phyloP scores from a whole-genome alignment of 2,797 vertebrate genomes.

The Crax fasciolata region DNA sequence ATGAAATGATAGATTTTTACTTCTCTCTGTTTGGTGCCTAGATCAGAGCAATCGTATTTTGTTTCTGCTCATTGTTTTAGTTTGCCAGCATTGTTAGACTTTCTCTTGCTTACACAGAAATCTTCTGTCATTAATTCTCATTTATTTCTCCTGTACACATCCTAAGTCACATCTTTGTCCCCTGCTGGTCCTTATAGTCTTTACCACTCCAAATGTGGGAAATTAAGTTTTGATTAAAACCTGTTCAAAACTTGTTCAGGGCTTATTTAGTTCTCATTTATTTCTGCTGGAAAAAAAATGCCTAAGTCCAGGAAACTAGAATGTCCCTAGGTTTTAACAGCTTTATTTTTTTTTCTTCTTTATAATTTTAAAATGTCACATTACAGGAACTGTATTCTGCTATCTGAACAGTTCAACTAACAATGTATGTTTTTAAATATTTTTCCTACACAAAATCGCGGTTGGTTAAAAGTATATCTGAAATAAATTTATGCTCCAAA shows the following conservation, averaged over 20 bases:
- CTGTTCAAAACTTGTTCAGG: background rate
- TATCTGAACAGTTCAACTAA: background rate
- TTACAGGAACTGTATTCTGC: background rate
- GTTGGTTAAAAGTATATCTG: background rate
- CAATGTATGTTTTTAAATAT: background rate
- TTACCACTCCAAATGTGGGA: background rate
- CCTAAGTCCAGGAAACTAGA: background rate
- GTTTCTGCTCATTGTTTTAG: background rate
- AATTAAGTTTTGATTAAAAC: background rate
- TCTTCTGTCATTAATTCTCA: constrained; percentile 9
- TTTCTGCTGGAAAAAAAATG: background rate
- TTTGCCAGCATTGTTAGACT: constrained; percentile 12
- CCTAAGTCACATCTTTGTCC: background rate
- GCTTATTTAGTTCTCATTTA: background rate
- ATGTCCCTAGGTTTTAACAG: background rate
- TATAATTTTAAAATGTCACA: background rate
- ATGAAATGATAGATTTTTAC: constrained; percentile 39
- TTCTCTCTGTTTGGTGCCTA: constrained; percentile 42
- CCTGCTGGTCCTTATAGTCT: background rate
- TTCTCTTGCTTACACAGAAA: constrained; percentile 24
- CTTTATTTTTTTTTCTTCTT: background rate
- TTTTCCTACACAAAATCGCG: background rate
- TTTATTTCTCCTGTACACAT: background rate
- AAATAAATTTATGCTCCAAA: background rate
- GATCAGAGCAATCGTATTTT: constrained; percentile 66